Evolutionary conservation across 2,797 vertebrate species (phyloP).

Genomic region (Mionectes olivaceus): DNA sequence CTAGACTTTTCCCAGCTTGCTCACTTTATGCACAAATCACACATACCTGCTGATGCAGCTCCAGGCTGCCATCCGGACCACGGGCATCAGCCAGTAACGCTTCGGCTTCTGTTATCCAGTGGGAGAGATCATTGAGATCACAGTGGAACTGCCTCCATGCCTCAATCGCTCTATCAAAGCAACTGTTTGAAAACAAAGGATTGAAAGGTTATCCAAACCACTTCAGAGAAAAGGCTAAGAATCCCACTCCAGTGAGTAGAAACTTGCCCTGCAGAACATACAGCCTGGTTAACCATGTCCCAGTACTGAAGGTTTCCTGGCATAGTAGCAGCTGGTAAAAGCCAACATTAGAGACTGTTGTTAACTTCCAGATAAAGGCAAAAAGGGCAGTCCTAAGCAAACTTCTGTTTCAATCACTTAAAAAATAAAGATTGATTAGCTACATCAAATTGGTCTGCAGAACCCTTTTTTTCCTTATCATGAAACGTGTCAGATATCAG

Average conservation of each 20-base stretch:
- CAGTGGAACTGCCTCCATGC: conserved; percentile 92
- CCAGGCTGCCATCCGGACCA: conserved; percentile 80
- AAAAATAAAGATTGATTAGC: conserved; percentile 52
- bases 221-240: not conserved
- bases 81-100: conserved; percentile 78
- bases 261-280: not conserved
- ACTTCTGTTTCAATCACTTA: not conserved
- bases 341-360: not conserved
- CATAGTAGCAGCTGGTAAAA: not conserved
- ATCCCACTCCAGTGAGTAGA: not conserved
- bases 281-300: not conserved
- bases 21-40: not conserved
- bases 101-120: conserved; percentile 89
- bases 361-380: not conserved
- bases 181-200: conserved; percentile 50
- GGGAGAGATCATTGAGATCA: conserved; percentile 88
- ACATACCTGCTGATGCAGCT: conserved; percentile 88
- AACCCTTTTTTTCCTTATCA: not conserved
- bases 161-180: conserved; percentile 87
- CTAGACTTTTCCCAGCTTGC: not conserved
- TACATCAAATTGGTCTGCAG: not conserved
- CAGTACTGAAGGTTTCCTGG: not conserved
- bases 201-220: not conserved
- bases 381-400: not conserved
- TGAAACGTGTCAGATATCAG: not conserved